phyloP scores from a whole-genome alignment of 2,888 invertebrate genomes.

The Didymodactylos carnosus region DNA sequence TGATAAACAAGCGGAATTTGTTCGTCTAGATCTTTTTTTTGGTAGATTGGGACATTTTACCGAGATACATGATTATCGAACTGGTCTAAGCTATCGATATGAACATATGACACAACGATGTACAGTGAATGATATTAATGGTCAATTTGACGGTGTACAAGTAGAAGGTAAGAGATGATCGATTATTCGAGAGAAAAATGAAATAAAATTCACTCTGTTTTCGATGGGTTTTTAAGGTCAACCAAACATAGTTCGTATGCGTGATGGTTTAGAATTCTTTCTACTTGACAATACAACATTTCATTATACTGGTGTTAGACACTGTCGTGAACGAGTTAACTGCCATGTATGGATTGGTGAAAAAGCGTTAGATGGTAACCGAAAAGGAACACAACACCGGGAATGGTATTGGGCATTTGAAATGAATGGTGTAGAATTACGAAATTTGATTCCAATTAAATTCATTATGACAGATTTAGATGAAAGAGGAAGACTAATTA shows the following conservation, averaged over 20 bases:
- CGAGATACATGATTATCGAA: not conserved
- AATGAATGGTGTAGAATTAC: not conserved
- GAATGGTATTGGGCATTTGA: not conserved
- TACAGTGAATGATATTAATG: not conserved
- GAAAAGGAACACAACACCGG: not conserved
- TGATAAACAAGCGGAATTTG: not conserved
- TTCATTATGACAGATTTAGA: not conserved
- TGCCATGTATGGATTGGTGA: not conserved
- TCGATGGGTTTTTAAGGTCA: no score
- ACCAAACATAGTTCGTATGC: not conserved
- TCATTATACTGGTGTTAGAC: not conserved
- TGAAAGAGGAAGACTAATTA: no score
- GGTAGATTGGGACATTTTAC: not conserved
- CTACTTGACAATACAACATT: not conserved
- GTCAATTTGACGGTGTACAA: not conserved
- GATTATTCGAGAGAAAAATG: no score
- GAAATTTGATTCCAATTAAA: not conserved
- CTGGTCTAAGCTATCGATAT: not conserved
- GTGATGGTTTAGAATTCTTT: not conserved
- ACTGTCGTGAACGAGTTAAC: not conserved
- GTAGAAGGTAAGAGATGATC: no score
- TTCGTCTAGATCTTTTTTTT: not conserved
- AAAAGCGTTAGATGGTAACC: not conserved
- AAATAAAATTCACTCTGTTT: no score
- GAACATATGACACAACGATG: not conserved